Evolutionary conservation across 1,140 invertebrate genomes (phyloP).

Genomic region (Drosophila malerkotliana): DNA sequence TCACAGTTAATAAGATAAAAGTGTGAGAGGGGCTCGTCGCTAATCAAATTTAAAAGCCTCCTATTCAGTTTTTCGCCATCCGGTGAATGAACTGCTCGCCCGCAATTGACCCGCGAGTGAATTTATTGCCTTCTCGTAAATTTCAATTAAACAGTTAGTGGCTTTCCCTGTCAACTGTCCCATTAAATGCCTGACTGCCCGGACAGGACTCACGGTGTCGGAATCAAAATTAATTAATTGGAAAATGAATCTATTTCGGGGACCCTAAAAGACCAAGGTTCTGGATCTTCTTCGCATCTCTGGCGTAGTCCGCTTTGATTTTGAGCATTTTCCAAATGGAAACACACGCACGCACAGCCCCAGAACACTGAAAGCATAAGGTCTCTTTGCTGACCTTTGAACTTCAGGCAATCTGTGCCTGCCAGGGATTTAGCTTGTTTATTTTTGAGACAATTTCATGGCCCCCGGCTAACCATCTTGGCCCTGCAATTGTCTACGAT

Average conservation of each 20-base stretch:
- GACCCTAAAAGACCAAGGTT: conserved; percentile 7
- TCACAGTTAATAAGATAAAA: conserved; percentile 2
- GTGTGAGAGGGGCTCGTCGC: background rate
- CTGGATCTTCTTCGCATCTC: conserved; percentile 2
- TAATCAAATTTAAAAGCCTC: conserved; percentile 32
- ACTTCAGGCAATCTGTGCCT: conserved; percentile 20
- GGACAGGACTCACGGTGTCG: conserved; percentile 32
- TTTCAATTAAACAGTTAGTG: conserved; percentile 75
- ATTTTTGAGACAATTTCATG: conserved; percentile 43
- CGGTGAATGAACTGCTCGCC: conserved; percentile 19
- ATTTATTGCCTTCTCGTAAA: conserved; percentile 57
- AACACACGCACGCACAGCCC: conserved; percentile 24
- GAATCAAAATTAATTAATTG: conserved; percentile 79
- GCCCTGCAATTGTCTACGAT: conserved; percentile 50
- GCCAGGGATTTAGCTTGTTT: conserved; percentile 29
- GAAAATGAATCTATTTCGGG: conserved; percentile 66
- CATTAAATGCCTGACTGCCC: conserved; percentile 44
- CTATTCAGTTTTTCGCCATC: conserved; percentile 3
- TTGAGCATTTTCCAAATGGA: conserved; percentile 42
- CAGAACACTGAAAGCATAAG: conserved; percentile 7
- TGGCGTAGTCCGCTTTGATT: conserved; percentile 31
- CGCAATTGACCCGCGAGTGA: conserved; percentile 29
- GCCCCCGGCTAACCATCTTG: conserved; percentile 9
- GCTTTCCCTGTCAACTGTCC: conserved; percentile 68
- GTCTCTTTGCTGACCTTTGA: conserved; percentile 39